These are phyloP conservation scores for Chrysomela aeneicollis DNA, from an alignment of 2,888 invertebrate species.

Conservation along the genomic window DNA sequence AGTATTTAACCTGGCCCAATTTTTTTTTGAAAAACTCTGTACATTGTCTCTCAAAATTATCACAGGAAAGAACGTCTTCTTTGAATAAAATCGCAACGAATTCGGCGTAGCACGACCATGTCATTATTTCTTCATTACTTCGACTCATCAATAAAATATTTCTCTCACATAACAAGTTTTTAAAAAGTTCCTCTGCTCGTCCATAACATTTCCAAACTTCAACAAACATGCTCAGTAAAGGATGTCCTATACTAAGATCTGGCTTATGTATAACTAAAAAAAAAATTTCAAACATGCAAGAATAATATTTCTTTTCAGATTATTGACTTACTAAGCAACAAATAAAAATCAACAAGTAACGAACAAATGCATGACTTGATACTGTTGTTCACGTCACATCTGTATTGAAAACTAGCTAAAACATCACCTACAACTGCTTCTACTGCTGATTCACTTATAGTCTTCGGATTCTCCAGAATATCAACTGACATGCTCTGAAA, in stretches of 20 bases:
- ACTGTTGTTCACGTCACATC: constrained; percentile 56
- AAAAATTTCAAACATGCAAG: background rate
- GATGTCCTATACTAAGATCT: constrained; percentile 29
- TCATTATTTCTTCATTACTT: constrained; percentile 34
- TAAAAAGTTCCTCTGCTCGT: constrained; percentile 47
- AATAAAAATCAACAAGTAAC: constrained; percentile 49
- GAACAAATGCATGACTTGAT: constrained; percentile 47
- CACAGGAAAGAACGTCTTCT: constrained; percentile 66
- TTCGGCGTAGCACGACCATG: constrained; percentile 49
- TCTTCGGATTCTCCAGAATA: constrained; percentile 34
- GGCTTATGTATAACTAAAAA: constrained; percentile 47
- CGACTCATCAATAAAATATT: constrained; percentile 51
- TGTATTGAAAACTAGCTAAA: constrained; percentile 44
- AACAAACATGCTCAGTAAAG: constrained; percentile 33
- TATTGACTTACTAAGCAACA: constrained; percentile 50
- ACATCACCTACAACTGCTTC: constrained; percentile 39
- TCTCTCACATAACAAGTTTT: constrained; percentile 49
- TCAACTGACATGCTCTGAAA: constrained; percentile 41
- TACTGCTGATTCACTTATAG: constrained; percentile 32
- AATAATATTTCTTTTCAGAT: too few relatives aligned
- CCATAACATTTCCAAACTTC: constrained; percentile 43
- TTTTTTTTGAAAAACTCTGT: constrained; percentile 73
- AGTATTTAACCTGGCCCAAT: constrained; percentile 62
- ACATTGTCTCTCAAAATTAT: constrained; percentile 72
- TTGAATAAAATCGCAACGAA: constrained; percentile 61